Evolutionary conservation across 1,140 invertebrate genomes (phyloP).

Genomic region (Mycetomoellerius zeteki): DNA sequence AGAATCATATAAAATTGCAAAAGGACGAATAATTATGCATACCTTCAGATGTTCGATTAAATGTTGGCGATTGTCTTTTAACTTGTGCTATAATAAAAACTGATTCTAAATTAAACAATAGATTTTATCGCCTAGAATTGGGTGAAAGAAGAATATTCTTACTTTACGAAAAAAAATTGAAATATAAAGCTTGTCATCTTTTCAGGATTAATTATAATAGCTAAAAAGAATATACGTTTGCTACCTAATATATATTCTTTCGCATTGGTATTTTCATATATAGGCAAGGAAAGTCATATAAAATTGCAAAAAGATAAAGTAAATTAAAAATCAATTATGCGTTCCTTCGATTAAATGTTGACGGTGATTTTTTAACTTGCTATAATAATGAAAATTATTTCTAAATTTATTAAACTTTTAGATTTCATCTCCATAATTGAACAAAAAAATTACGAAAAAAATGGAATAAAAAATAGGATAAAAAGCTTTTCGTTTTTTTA

Average conservation of each 20-base stretch:
- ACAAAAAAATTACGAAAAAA: slow-evolving; percentile 5
- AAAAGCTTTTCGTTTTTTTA: not conserved
- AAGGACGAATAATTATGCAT: not conserved
- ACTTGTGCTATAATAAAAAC: not conserved
- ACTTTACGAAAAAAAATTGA: not conserved
- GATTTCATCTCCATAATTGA: not conserved
- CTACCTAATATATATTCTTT: not conserved
- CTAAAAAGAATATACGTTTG: not conserved
- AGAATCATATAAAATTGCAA: not conserved
- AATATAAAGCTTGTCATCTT: not conserved
- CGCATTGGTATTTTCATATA: not conserved
- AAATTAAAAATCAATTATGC: not conserved
- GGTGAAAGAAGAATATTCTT: not conserved
- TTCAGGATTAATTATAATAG: not conserved
- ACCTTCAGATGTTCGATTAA: not conserved
- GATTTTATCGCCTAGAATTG: not conserved
- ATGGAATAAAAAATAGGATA: not conserved
- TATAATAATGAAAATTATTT: not conserved
- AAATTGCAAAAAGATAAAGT: not conserved
- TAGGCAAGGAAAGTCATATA: not conserved
- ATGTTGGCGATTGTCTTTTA: not conserved
- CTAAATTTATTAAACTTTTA: not conserved
- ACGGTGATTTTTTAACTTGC: not conserved
- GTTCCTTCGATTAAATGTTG: not conserved
- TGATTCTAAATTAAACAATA: not conserved